phyloP scores from a whole-genome alignment of 2,113 vertebrate species.

The Albula glossodonta region DNA sequence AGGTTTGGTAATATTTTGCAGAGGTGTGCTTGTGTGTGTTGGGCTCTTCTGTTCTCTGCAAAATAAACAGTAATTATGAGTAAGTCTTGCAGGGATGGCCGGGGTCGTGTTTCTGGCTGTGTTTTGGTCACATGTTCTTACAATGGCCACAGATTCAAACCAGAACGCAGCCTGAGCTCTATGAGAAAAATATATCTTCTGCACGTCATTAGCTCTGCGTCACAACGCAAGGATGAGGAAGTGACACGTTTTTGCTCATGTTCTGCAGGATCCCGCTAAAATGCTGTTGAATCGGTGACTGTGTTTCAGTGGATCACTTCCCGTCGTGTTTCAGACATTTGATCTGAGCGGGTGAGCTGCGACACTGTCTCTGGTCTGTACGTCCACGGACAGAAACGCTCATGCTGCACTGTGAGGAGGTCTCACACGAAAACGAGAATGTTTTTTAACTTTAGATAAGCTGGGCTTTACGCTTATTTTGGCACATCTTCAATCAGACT shows the following conservation, averaged over 20 bases:
- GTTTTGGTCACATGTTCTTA: neutral
- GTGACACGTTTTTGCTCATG: neutral
- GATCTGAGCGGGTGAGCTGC: neutral
- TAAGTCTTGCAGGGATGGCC: neutral
- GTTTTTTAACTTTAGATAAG: neutral
- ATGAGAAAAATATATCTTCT: neutral
- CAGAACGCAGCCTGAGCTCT: neutral
- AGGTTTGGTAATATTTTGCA: neutral
- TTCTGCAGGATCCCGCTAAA: neutral
- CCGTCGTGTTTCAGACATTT: neutral
- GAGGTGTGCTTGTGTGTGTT: neutral
- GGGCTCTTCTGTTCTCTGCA: neutral
- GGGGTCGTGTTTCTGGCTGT: neutral
- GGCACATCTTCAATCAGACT: neutral
- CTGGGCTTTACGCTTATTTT: neutral
- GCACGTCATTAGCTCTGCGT: neutral
- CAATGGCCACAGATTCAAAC: neutral
- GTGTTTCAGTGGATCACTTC: neutral
- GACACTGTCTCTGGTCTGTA: neutral
- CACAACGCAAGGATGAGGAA: neutral
- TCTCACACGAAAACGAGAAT: neutral
- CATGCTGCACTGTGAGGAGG: neutral
- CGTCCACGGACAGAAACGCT: neutral
- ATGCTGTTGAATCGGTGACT: neutral
- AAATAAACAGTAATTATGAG: neutral